Base-by-base conservation (phyloP, 2,888 invertebrate genomes). In the Synergus gifuensis region DNA sequence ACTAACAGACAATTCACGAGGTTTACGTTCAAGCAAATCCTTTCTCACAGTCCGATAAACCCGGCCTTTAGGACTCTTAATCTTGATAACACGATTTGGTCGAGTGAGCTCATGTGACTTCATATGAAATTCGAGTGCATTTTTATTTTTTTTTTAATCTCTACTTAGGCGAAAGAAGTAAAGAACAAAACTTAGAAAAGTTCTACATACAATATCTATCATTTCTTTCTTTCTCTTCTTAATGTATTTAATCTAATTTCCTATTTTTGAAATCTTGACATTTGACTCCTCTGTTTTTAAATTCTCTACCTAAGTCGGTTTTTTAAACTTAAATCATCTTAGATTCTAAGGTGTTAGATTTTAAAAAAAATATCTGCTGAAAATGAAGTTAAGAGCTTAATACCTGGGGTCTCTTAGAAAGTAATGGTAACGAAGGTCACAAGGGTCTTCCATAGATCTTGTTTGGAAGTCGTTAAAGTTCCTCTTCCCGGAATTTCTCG, bases 381-480 rank as follows among this genome's bases (percentile, higher is more conserved):
- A 73, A 73, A 73, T 73, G 54, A 73, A 73, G 73, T 73, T 40
- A 73, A 73, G 54, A 73, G 73, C 73, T 73, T 40, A 73, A 73
- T 73, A 73, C 73, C 54, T 58, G 54, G 54, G 73, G 77, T 76
- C 80, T 78, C 58, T 82, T 84, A 81, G 80, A 83, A 82, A 82
- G 83, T 83, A 79, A 89, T 87, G 87, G 88, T 88, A 87, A 87
- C 88, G 89, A 88, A 90, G 90, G 89, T 89, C 88, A 88, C 85
- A 83, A 83, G 86, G 87, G 83, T 87, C 87, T 88, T 88, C 87
- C 88, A 89, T 90, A 91, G 90, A 91, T 91, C 89, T 91, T 89
- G 90, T 91, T 90, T 91, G 89, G 88, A 90, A 90, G 91, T 91
- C 91, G 91, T 91, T 91, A 91, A 90, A 90, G 90, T 89, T 88